These are phyloP conservation scores for Chalcis sispes DNA, from an alignment of 2,888 invertebrate genomes.

Conservation along the genomic window DNA sequence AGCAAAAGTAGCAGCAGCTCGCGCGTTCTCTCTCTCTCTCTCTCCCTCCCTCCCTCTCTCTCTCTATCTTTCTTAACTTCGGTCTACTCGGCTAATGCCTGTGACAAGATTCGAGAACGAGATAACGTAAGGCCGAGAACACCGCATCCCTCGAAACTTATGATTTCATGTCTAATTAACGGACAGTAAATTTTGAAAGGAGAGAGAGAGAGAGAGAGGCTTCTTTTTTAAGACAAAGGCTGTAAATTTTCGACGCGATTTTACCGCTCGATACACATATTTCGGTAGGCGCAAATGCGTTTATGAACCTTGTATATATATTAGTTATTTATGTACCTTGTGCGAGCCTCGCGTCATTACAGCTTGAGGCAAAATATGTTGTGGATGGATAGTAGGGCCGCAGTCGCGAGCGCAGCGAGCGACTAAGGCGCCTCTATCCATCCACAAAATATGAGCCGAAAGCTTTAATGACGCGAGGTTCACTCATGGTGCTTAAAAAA, in stretches of 20 bases:
- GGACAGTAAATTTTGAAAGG: slow-evolving; percentile 32
- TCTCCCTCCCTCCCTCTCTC: neutral
- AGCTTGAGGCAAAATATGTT: no score
- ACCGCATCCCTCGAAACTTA: slow-evolving; percentile 23
- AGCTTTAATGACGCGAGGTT: no score
- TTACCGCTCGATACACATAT: neutral
- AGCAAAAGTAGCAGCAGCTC: neutral
- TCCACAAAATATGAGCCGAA: no score
- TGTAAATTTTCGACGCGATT: slow-evolving; percentile 41
- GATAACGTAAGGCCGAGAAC: slow-evolving; percentile 35
- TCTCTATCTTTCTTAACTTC: neutral
- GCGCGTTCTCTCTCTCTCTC: neutral
- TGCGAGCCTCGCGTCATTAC: no score
- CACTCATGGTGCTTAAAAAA: no score
- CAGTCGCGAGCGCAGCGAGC: no score
- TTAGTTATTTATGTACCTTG: no score
- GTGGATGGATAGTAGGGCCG: no score
- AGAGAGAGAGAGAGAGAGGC: neutral
- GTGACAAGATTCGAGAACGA: slow-evolving; percentile 41
- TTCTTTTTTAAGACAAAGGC: slow-evolving; percentile 4
- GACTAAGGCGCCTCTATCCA: no score
- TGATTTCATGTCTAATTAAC: slow-evolving; percentile 55
- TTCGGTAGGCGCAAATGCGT: neutral
- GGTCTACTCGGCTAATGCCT: slow-evolving; percentile 32
- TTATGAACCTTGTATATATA: no score